Evolutionary conservation across 2,888 invertebrate species (phyloP).

Genomic region (Sarcophaga caerulescens): DNA sequence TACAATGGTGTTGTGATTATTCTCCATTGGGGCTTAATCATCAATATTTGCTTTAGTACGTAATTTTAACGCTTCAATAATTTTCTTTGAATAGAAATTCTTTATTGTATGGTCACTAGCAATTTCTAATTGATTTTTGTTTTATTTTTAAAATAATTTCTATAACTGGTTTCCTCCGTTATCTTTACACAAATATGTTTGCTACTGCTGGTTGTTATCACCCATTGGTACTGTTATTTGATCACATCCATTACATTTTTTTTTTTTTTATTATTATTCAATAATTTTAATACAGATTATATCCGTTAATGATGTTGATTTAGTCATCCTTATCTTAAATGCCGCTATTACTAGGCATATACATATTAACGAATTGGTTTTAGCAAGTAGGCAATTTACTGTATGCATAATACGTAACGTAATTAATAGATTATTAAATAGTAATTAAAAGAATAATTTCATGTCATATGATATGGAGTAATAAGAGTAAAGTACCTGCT

Average conservation of each 20-base stretch:
- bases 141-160: not conserved
- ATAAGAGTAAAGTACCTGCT: no score
- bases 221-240: not conserved
- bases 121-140: not conserved
- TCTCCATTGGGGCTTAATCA: not conserved
- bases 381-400: no score
- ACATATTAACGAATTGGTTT: no score
- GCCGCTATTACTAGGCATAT: not conserved
- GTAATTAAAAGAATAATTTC: no score
- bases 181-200: not conserved
- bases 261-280: not conserved
- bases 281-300: not conserved
- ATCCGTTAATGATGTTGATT: not conserved
- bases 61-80: slow-evolving; percentile 9
- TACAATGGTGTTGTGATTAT: no score
- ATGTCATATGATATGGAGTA: no score
- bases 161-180: slow-evolving; percentile 1
- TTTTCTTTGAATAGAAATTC: not conserved
- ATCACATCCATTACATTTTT: not conserved
- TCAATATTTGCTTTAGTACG: not conserved
- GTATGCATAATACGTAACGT: no score
- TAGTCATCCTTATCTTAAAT: not conserved
- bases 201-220: not conserved
- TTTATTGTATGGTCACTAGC: not conserved
- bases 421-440: no score